Evolutionary conservation across 2,797 vertebrate species (phyloP), one percentile per base, ranked within the genome.

Genomic region (Sitta carolinensis): DNA sequence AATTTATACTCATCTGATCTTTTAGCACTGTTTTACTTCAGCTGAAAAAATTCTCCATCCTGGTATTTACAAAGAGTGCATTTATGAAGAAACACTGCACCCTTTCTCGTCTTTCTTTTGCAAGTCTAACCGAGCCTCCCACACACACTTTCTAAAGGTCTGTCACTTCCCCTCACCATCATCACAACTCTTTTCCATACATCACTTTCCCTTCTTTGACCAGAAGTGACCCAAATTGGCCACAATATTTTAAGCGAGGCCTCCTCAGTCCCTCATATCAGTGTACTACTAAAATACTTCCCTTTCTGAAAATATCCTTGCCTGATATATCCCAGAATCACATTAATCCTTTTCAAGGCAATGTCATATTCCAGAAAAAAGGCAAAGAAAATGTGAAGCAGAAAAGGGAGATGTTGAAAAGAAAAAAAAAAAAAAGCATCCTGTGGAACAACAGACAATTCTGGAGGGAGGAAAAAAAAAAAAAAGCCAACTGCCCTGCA

Each of bases 1-100:
- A 94, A 95, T 95, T 96, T 94, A 86, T 91, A 76, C 69, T 52
- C 85, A 94, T 90, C 80, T 93, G 83, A 90, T 95, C 70, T 91
- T 93, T 91, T 42, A 89, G 48, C 62, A 59, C 43, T 59, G 29
- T 43, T 73, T 88, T 76, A n/a, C 30, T 78, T 86, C 52, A 94
- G 66, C 48, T 63, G 85, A 86, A 93, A 91, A 54, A 81, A 73
- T 88, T 90, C 70, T 70, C 67, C 48, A 73, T 66, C 80, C 66
- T 70, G 45, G 38, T 88, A 84, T 90, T 91, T 90, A 82, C 26
- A 17, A 91, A 74, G 36, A 68, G 12, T 32, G 11, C n/a, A 55
- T 87, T 91, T 90, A 72, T 73, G 61, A 94, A 85, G 78, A 81
- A 84, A 88, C 90, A 73, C 5, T 1, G 1, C 36, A 34, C 16